Evolutionary conservation across 2,888 invertebrate species (phyloP).

Genomic region (Hydraecia micacea): DNA sequence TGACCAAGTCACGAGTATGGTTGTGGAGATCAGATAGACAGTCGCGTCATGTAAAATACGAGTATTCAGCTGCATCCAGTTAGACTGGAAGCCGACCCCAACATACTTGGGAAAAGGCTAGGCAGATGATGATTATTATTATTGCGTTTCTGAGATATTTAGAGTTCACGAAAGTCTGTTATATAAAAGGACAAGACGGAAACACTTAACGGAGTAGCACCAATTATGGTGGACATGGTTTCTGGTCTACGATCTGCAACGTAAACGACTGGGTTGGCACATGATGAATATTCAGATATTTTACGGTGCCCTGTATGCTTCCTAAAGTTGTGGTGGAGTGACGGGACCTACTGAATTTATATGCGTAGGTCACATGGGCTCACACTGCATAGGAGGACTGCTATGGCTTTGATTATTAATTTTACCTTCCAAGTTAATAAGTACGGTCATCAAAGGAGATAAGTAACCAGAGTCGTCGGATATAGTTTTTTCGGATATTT

Average conservation of each 20-base stretch:
- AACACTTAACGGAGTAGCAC: not conserved
- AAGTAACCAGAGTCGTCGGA: not conserved
- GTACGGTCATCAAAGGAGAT: not conserved
- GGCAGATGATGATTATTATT: too few species aligned
- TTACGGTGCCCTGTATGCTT: conserved; percentile 10
- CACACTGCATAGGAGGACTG: not conserved
- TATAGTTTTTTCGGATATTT: not conserved
- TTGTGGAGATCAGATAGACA: too few species aligned
- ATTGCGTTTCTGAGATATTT: not conserved
- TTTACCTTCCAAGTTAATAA: not conserved
- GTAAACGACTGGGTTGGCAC: conserved; percentile 35
- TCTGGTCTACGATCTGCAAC: conserved; percentile 42
- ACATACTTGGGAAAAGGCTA: too few species aligned
- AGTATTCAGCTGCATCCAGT: too few species aligned
- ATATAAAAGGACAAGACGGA: not conserved
- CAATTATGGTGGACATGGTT: conserved; percentile 26
- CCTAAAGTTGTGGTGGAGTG: not conserved
- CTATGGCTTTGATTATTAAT: not conserved
- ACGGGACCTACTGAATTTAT: conserved; percentile 6
- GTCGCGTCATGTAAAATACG: too few species aligned
- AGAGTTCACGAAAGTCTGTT: not conserved
- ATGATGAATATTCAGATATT: conserved; percentile 46
- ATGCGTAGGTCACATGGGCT: conserved; percentile 6
- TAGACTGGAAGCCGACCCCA: too few species aligned
- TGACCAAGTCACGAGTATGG: too few species aligned